Evolutionary conservation across 37 sponge, comb jelly and placozoan genomes (phyloP), one percentile per base, ranked within the genome.

Genomic region (Beroe ovata): DNA sequence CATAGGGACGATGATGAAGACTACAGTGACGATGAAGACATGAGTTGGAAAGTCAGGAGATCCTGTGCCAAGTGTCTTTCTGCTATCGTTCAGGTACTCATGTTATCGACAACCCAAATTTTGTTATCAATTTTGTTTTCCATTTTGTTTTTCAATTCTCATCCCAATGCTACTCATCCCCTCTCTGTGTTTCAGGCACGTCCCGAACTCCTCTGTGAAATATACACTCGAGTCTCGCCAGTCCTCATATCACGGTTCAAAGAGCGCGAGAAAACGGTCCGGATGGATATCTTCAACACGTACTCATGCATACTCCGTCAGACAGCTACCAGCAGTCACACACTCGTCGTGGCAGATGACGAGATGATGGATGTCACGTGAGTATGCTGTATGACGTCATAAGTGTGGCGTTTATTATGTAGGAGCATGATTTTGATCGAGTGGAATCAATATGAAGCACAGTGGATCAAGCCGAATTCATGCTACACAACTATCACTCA

Each of bases 21-120:
- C 60, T 97, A 97, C 91, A 94, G 94, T 88, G 98, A 97, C 92
- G 98, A 97, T 66, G 98, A 97, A 88, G 98, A 97, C 88, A 92
- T 97, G 36, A 97, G 98, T 61, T 97, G 98, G 98, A 97, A 97
- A 88, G 98, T 77, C n/a, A 39, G 84, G 38, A 39, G 84, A 35
- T 39, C 84, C 38, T 77, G 54, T n/a, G 84, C 84, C 41, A 77
- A 77, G 54, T 77, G 84, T 40, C 84, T 77, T 16, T 11, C 84
- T 42, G 69, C 69, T 30, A 66, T 66, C 36, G 69, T 66, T 2
- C 69, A 66, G 69, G 69, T 66, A 47, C 11, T 47, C n/a, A n/a
- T n/a, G n/a, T n/a, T n/a, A n/a, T n/a, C n/a, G n/a, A n/a, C n/a
- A n/a, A n/a, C n/a, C n/a, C n/a, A n/a, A n/a, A n/a, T n/a, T n/a